Conservation (phyloP, 2,797 vertebrate genomes). For the Lerista edwardsae region DNA sequence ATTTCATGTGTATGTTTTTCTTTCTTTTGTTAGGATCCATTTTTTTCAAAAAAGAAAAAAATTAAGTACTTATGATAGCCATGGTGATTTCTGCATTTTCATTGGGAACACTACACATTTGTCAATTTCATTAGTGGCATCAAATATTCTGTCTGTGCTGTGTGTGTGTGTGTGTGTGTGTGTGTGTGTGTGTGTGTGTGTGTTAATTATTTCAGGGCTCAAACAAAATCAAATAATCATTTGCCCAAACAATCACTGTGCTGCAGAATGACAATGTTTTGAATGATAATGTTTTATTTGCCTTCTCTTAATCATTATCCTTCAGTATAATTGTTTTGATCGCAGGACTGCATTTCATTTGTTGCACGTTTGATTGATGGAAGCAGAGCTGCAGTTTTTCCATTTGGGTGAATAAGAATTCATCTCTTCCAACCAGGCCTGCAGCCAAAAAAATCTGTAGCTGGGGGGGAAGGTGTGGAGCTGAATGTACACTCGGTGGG, state of each 20-base stretch:
- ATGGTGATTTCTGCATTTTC: not conserved
- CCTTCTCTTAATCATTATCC: not conserved
- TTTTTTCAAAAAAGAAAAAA: not conserved
- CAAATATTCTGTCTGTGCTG: not conserved
- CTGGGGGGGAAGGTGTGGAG: not conserved
- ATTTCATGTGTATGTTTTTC: not conserved
- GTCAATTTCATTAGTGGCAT: slow-evolving; percentile 4
- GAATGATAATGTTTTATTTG: not conserved
- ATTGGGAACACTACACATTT: not conserved
- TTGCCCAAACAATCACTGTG: not conserved
- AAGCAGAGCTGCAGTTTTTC: not conserved
- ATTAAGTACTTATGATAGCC: slow-evolving; percentile 5
- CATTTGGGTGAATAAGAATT: not conserved
- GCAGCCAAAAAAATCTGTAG: not conserved
- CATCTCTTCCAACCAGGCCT: not conserved
- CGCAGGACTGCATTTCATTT: not conserved
- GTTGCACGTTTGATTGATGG: not conserved
- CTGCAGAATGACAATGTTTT: not conserved
- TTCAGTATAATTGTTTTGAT: not conserved
- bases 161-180: too few species aligned
- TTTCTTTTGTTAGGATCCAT: slow-evolving; percentile 1
- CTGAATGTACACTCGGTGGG: not conserved
- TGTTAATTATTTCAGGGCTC: slow-evolving; percentile 12
- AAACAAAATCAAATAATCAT: not conserved
- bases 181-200: too few species aligned